phyloP scores from a whole-genome alignment of 2,797 vertebrate species.

The Kryptolebias ocellatus region DNA sequence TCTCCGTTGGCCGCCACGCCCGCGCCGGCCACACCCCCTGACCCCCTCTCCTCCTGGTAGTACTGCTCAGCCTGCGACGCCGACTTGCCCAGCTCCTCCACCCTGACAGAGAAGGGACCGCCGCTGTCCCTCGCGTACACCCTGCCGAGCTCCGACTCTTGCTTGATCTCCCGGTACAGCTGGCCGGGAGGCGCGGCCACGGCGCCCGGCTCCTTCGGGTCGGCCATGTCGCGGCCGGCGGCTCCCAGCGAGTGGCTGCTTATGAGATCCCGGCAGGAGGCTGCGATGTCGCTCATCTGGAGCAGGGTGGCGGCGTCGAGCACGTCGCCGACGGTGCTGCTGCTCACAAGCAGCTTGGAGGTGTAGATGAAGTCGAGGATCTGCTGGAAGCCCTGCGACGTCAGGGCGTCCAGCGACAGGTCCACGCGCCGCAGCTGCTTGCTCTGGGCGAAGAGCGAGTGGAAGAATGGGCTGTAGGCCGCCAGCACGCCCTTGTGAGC shows the following conservation, averaged over 20 bases:
- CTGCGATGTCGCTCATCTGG: slow-evolving; percentile 94
- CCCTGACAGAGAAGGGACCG: slow-evolving; percentile 87
- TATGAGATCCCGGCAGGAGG: slow-evolving; percentile 94
- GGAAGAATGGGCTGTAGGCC: slow-evolving; percentile 98
- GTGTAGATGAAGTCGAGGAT: slow-evolving; percentile 99
- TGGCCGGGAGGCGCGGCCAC: slow-evolving; percentile 69
- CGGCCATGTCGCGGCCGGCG: slow-evolving; percentile 81
- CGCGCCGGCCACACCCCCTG: slow-evolving; percentile 42
- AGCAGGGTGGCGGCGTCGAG: slow-evolving; percentile 92
- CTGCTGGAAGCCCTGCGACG: slow-evolving; percentile 93
- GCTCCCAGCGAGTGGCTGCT: slow-evolving; percentile 88
- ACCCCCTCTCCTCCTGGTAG: slow-evolving; percentile 88
- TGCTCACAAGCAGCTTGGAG: slow-evolving; percentile 94
- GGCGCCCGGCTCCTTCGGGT: slow-evolving; percentile 75
- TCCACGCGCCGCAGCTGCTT: slow-evolving; percentile 95
- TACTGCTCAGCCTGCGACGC: slow-evolving; percentile 82
- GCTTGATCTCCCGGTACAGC: slow-evolving; percentile 93
- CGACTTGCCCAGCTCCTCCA: slow-evolving; percentile 82
- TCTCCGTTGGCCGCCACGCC: slow-evolving; percentile 68
- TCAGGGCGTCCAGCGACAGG: slow-evolving; percentile 92
- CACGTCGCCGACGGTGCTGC: slow-evolving; percentile 92
- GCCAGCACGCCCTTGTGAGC: slow-evolving; percentile 98
- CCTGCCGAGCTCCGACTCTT: slow-evolving; percentile 88
- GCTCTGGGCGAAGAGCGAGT: slow-evolving; percentile 96
- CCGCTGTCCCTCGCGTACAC: slow-evolving; percentile 89